These are phyloP conservation scores for Microctenopoma stevenorrisi DNA, from an alignment of 2,797 vertebrate genomes.

Conservation along the genomic window DNA sequence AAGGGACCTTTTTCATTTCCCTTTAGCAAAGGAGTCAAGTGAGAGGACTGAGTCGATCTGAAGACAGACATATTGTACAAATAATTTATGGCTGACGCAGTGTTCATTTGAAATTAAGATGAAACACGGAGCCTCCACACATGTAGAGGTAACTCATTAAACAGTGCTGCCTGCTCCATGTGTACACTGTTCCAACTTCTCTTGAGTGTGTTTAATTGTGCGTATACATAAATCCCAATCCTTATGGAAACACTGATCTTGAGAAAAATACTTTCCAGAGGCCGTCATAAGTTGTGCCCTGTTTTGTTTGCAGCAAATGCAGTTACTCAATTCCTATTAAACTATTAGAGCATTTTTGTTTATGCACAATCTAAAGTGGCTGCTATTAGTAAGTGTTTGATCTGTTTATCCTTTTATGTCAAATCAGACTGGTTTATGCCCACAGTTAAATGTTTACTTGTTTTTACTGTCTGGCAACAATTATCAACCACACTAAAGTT, in stretches of 20 bases:
- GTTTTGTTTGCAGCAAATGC: constrained; percentile 25
- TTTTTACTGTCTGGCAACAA: constrained; percentile 58
- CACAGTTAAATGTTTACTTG: constrained; percentile 54
- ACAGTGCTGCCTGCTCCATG: constrained; percentile 27
- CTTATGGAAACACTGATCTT: constrained; percentile 52
- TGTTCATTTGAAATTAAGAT: constrained; percentile 76
- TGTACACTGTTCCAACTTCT: constrained; percentile 35
- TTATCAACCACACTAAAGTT: constrained; percentile 70
- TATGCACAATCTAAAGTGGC: constrained; percentile 41
- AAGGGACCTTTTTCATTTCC: constrained; percentile 52
- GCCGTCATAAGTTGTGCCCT: neutral
- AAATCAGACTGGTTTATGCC: constrained; percentile 37
- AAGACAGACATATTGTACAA: constrained; percentile 72
- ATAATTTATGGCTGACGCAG: constrained; percentile 77
- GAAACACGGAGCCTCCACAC: constrained; percentile 52
- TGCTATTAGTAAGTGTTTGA: constrained; percentile 54
- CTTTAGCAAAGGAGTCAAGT: constrained; percentile 66
- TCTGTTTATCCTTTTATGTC: constrained; percentile 55
- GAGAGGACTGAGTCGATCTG: constrained; percentile 74
- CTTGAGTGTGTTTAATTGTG: constrained; percentile 42
- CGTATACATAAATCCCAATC: constrained; percentile 58
- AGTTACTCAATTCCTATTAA: constrained; percentile 27
- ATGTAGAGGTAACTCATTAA: constrained; percentile 62
- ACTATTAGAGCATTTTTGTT: constrained; percentile 28
- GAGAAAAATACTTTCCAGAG: neutral